Evolutionary conservation across 2,888 invertebrate genomes (phyloP), one percentile per base, ranked within the genome.

Genomic region (Cactoblastis cactorum): DNA sequence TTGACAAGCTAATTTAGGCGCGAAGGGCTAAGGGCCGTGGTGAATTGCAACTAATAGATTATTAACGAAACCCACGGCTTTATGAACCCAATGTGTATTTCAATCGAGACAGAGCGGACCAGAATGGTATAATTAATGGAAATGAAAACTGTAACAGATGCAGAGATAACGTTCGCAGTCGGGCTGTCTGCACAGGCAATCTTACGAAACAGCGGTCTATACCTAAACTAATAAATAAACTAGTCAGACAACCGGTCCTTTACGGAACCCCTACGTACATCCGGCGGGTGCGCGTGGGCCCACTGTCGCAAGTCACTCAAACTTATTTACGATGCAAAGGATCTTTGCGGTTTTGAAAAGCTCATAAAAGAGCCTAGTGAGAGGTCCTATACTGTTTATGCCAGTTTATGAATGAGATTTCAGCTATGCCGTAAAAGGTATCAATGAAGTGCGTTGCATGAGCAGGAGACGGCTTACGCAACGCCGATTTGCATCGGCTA

Each of bases 211-310:
- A 77, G 57, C 55, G 58, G 61, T 61, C 57, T 61, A 62, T 63
- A 61, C 59, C 62, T 65, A 59, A 63, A 62, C 63, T 67, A 71
- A 69, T 69, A 69, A 73, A 75, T 71, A 69, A 65, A 59, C 62
- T 61, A 71, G 69, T 65, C 69, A 75, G 73, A 74, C 69, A 80
- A 83, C 86, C 83, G 84, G 86, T 86, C 77, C 74, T 74, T 69
- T 72, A 67, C 76, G 75, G 78, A 78, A 77, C 83, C 82, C 86
- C 84, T 88, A 88, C 89, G 84, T 85, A 84, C 83, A 89, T 89
- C 89, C 88, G 89, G 89, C 80, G 82, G 65, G 63, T 59, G 59
- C 53, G 79, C 78, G 87, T 85, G 77, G 86, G 87, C 67, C 72
- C 69, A 63, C 57, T 77, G 77, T 74, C 70, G 79, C 82, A 79